Conservation (phyloP, 2,797 vertebrate species). For the Tokudaia tokunoshimensis region DNA sequence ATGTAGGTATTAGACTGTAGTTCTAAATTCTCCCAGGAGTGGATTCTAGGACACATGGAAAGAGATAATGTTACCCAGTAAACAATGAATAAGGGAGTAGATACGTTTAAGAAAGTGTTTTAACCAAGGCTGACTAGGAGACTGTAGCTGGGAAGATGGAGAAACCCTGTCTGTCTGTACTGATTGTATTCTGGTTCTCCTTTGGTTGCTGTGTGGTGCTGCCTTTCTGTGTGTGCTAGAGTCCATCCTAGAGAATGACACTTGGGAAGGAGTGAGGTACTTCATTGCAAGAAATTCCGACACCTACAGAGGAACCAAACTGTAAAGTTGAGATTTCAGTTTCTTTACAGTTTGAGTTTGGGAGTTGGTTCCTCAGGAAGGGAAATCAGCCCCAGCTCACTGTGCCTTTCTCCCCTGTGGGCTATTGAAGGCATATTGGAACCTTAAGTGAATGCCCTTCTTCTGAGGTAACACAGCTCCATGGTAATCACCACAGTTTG, state of each 20-base stretch:
- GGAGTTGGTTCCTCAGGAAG: constrained; percentile 3
- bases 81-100: neutral
- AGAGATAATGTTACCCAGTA: constrained; percentile 3
- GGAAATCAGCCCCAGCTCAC: constrained; percentile 51
- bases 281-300: constrained; percentile 51
- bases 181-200: constrained; percentile 1
- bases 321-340: constrained; percentile 47
- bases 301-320: constrained; percentile 63
- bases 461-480: constrained; percentile 54
- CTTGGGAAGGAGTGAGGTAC: neutral
- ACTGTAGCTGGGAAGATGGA: constrained; percentile 19
- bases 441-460: constrained; percentile 73
- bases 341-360: constrained; percentile 61
- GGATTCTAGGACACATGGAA: neutral
- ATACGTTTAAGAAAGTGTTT: constrained; percentile 18
- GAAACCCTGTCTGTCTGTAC: neutral
- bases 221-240: neutral
- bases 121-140: neutral
- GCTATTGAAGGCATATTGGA: constrained; percentile 56
- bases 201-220: neutral
- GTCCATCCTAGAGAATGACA: neutral
- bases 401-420: constrained; percentile 53
- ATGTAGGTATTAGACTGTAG: constrained; percentile 8
- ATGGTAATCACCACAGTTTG: constrained; percentile 70
- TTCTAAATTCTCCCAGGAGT: constrained; percentile 40